Percentiles rank a stretch among this genome's conserved stretches.
Evolutionary conservation across 2,888 invertebrate genomes (phyloP).

Genomic region (Holacanthella duospinosa): DNA sequence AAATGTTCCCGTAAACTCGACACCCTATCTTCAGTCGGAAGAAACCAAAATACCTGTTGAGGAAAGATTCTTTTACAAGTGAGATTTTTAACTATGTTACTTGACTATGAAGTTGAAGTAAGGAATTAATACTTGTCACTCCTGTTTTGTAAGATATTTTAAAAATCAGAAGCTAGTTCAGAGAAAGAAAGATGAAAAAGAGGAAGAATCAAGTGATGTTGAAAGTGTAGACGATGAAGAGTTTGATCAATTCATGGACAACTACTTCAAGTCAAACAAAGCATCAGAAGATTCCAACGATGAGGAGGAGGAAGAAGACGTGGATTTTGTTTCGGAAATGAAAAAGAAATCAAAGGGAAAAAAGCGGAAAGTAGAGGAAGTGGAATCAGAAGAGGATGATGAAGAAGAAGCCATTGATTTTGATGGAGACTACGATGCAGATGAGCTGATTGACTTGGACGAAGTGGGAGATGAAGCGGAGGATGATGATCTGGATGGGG

Average conservation of each 20-base stretch:
- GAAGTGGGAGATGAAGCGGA: conserved; percentile 36
- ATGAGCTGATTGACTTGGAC: conserved; percentile 36
- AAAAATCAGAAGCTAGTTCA: conserved; percentile 17
- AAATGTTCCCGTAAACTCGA: conserved; percentile 61
- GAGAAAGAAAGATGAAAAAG: neutral
- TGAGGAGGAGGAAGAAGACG: conserved; percentile 19
- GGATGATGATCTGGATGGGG: conserved; percentile 38
- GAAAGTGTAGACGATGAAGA: conserved; percentile 37
- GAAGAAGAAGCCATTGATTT: conserved; percentile 51
- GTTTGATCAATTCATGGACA: conserved; percentile 34
- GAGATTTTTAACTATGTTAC: conserved; percentile 18
- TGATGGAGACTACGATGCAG: conserved; percentile 40
- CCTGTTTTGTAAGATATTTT: conserved; percentile 39
- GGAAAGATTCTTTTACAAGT: conserved; percentile 72
- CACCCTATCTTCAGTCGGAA: conserved; percentile 56
- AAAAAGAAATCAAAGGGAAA: conserved; percentile 35
- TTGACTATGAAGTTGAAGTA: neutral
- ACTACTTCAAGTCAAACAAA: conserved; percentile 26
- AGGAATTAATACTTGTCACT: too few relatives aligned
- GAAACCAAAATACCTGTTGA: conserved; percentile 74
- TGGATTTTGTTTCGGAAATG: conserved; percentile 50
- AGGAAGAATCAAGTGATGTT: conserved; percentile 22
- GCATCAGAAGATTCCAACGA: conserved; percentile 15
- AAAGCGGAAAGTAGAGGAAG: conserved; percentile 31
- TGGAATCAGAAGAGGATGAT: conserved; percentile 58